Evolutionary conservation across 2,797 vertebrate species (phyloP), one percentile per base, ranked within the genome.

Genomic region (Columba guinea): DNA sequence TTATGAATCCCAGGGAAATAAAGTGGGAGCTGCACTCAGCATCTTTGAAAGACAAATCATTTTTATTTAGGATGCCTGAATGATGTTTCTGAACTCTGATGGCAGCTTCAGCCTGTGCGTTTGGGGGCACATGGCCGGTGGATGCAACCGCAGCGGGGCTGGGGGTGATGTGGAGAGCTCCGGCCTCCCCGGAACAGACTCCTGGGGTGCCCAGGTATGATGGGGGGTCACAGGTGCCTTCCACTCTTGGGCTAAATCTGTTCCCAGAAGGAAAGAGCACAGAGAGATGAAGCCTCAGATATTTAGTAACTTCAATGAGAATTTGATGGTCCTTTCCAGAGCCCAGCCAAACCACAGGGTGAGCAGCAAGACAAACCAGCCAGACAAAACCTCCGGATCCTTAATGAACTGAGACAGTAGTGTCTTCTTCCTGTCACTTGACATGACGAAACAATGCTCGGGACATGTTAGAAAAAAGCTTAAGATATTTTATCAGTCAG

Each of bases 21-120:
- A 92, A 89, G 83, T 0, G 7, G 62, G 69, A 92, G 30, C 75
- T 89, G 51, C 37, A 34, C 58, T 89, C 65, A 62, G 62, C 51
- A 63, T 64, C 71, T 94, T 87, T 92, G 58, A 75, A 92, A 87
- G 51, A 32, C n/a, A 22, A 49, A 70, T 86, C 4, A 9, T 70
- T 93, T 82, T 93, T 93, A 64, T 77, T 80, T 92, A 58, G 71
- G 59, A 78, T 84, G 28, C 78, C 71, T 83, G 32, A 68, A 52
- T 24, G 16, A 5, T 60, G 60, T 76, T 88, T 68, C 60, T 55
- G 24, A 85, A 46, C 17, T 62, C 10, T 20, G n/a, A 62, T n/a
- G 70, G 53, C 53, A 87, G 37, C 27, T 68, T 62, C 28, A 68
- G 41, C 60, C 84, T 22, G 84, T 90, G 69, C 39, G 30, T 76